These are phyloP conservation scores for Thelaira solivaga DNA, from an alignment of 2,888 invertebrate genomes.

Conservation along the genomic window DNA sequence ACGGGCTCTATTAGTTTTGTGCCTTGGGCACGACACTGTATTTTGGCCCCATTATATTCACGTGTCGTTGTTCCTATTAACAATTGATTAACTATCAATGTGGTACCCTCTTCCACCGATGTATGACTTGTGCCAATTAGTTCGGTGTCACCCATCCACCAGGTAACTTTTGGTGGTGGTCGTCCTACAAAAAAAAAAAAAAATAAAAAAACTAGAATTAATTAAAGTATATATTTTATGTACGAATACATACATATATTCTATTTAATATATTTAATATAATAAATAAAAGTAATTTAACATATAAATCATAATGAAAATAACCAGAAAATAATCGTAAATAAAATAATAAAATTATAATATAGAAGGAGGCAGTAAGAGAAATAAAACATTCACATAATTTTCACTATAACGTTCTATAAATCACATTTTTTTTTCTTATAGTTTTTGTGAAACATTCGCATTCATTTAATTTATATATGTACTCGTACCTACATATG, in stretches of 20 bases:
- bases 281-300: constrained; percentile 17
- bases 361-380: not conserved
- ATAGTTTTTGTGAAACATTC: not conserved
- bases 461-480: constrained; percentile 26
- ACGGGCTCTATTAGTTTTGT: constrained; percentile 84
- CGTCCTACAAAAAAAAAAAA: constrained; percentile 80
- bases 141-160: constrained; percentile 88
- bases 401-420: constrained; percentile 52
- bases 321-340: not conserved
- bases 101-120: constrained; percentile 80
- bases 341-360: not conserved
- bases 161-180: constrained; percentile 88
- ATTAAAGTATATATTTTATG: too few relatives aligned
- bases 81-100: constrained; percentile 85
- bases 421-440: constrained; percentile 26
- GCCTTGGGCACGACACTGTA: constrained; percentile 88
- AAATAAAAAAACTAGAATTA: not conserved
- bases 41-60: constrained; percentile 83
- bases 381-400: constrained; percentile 41
- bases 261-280: not conserved
- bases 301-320: constrained; percentile 28
- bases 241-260: not conserved
- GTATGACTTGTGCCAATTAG: constrained; percentile 85
- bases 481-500: not conserved
- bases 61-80: constrained; percentile 85